Base-by-base conservation (phyloP, 2,888 invertebrate species). In the Stegana nigrithorax region DNA sequence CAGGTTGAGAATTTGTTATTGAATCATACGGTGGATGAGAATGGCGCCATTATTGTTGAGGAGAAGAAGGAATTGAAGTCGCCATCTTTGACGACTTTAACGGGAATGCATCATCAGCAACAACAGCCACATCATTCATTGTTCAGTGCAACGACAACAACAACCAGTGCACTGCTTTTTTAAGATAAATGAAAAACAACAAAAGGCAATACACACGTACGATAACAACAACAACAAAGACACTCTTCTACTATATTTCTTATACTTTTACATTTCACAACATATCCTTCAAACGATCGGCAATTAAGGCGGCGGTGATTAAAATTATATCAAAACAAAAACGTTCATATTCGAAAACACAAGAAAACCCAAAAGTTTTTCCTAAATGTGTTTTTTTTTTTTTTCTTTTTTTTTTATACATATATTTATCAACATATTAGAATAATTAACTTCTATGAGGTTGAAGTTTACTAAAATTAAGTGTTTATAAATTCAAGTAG, bases 1-100 rank as follows among this genome's bases (percentile, higher is more conserved):
- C 85, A 85, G 75, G 84, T 85, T 62, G 85, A 85, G 73, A 85
- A 85, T 77, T 79, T 85, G 64, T 75, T 84, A 59, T 75, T 84
- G 64, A 83, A 83, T 63, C 83, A 81, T 62, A 77, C 75, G 63
- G 82, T 83, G 65, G 82, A 83, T 60, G 79, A 83, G 71, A 79
- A 82, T 56, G 82, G 82, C 63, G 76, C 76, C 56, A 81, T 82
- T 65, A 75, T 77, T 61, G 83, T 83, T 63, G 83, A 82, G 66
- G 78, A 83, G 81, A n/a, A 81, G 62, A 83, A 82, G 67, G 79
- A 82, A 63, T 71, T 83, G 39, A 82, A 79, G 64, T 78, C 81
- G 59, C 82, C 82, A 63, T 67, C 80, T 68, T 63, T 72, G 67
- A 57, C 66, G 62, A 67, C 80, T 67, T 62, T 72, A 69, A 57